A percentile compares a stretch with the other conserved stretches of the same genome.
Evolutionary conservation across 2,113 vertebrate genomes (phyloP).

Genomic region (Ovis aries): DNA sequence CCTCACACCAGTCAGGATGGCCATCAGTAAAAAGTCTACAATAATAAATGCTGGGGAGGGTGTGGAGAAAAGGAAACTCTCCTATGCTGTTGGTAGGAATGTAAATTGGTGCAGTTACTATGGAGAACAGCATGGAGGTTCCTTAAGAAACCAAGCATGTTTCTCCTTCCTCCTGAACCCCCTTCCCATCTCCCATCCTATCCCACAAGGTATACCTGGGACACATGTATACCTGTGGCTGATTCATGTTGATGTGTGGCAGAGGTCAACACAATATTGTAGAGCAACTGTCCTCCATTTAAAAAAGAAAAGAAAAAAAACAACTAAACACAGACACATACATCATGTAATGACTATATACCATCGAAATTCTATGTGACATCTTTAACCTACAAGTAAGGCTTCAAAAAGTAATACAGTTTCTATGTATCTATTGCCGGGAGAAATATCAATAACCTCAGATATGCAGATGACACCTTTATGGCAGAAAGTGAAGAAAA

Average conservation of each 20-base stretch:
- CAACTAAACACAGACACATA: not conserved
- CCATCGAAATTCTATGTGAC: not conserved
- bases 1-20: not conserved
- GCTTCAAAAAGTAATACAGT: not conserved
- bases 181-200: not conserved
- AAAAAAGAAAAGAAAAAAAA: not conserved
- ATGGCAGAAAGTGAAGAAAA: not conserved
- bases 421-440: not conserved
- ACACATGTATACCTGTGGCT: not conserved
- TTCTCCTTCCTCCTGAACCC: not conserved
- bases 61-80: not conserved
- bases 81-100: not conserved
- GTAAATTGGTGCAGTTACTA: not conserved
- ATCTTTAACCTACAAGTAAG: not conserved
- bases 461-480: not conserved
- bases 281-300: not conserved
- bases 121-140: not conserved
- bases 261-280: not conserved
- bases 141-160: not conserved
- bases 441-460: not conserved
- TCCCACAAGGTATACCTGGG: not conserved
- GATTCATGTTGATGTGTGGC: not conserved
- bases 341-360: not conserved
- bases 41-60: not conserved
- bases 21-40: not conserved